A percentile compares a stretch with the other conserved stretches of the same genome.
Conservation (phyloP, 2,888 invertebrate species). For the Sisyra terminalis region DNA sequence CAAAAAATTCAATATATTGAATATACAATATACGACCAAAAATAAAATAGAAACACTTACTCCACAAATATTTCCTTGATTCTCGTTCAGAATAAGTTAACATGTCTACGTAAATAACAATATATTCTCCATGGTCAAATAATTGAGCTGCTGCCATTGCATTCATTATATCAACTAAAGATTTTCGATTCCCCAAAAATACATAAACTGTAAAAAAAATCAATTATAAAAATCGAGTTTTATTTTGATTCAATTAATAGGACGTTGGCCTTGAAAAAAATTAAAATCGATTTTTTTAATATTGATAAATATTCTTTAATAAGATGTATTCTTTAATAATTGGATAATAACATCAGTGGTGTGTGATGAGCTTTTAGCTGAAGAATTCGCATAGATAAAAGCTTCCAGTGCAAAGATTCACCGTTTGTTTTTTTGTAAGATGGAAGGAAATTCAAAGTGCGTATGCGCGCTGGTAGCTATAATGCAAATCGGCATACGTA, state of each 20-base stretch:
- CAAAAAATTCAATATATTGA: not conserved
- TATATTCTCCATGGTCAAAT: constrained; percentile 83
- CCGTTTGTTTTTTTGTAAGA: too few relatives aligned
- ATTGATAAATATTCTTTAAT: too few relatives aligned
- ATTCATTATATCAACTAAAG: constrained; percentile 79
- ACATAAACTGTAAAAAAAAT: constrained; percentile 66
- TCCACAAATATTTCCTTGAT: constrained; percentile 65
- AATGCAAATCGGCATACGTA: too few relatives aligned
- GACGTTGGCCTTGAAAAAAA: too few relatives aligned
- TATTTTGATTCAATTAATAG: not conserved
- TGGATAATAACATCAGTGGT: too few relatives aligned
- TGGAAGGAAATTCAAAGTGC: too few relatives aligned
- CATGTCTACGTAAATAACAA: constrained; percentile 89
- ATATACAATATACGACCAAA: not conserved
- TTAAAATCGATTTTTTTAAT: too few relatives aligned
- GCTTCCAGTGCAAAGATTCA: too few relatives aligned
- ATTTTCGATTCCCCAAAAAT: constrained; percentile 73
- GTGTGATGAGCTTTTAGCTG: too few relatives aligned
- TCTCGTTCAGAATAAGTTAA: constrained; percentile 64
- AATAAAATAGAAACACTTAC: constrained; percentile 30
- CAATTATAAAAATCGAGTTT: not conserved
- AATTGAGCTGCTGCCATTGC: constrained; percentile 79
- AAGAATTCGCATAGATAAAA: too few relatives aligned
- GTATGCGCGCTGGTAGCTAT: too few relatives aligned
- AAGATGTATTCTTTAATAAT: too few relatives aligned